Evolutionary conservation across 2,888 invertebrate species (phyloP), one percentile per base, ranked within the genome.

Genomic region (Agrotis ipsilon): DNA sequence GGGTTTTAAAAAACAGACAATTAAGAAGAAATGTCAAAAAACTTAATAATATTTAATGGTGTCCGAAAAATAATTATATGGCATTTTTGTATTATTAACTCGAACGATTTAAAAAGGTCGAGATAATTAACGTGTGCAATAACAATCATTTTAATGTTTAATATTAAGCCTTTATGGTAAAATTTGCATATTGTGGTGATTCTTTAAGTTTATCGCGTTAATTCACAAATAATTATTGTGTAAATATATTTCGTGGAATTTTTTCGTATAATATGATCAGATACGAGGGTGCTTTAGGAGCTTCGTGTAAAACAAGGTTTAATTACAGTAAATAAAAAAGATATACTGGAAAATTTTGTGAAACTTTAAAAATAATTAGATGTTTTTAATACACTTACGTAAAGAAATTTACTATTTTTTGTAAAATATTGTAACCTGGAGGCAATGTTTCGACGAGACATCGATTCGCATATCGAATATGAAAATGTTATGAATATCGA

Each of bases 51-150:
- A 87, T 89, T 88, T 87, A 91, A 87, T 87, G 88, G 87, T 87
- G 88, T 87, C 88, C 88, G 84, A 91, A 91, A 90, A 88, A 91
- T 90, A 91, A 92, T 92, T 91, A 92, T 89, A 90, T 86, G 84
- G 86, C 87, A 88, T 91, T 93, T 91, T 90, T 87, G 88, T 89
- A 86, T 92, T 90, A 92, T 92, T 91, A 92, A 89, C 87, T 88
- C 83, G 86, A 84, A 84, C 86, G 87, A 86, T 89, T 91, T 89
- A 91, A 92, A 92, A 93, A 94, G 94, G 94, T 94, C 92, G 89
- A 78, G 89, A 92, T 93, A 94, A 94, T 95, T 95, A 95, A 94
- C 91, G 90, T 91, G 88, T 81, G 89, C 88, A 92, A 92, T 92
- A 92, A 92, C 90, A 91, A 92, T 91, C 87, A 87, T 84, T 89